phyloP scores from a whole-genome alignment of 1,140 invertebrate species.

The Neodiprion fabricii region DNA sequence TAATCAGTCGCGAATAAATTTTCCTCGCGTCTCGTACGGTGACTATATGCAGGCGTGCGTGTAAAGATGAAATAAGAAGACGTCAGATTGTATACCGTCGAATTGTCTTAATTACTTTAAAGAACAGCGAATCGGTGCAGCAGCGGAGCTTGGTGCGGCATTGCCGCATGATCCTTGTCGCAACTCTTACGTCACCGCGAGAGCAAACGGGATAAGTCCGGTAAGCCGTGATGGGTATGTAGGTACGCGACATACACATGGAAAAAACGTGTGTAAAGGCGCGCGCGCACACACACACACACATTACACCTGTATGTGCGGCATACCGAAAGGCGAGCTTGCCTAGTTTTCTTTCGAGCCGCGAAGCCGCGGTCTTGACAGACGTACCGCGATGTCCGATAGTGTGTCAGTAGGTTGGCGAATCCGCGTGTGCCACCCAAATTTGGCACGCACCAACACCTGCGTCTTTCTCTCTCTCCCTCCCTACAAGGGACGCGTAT shows the following conservation, averaged over 20 bases:
- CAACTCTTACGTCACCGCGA: not conserved
- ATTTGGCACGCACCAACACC: constrained; percentile 38
- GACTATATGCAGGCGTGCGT: not conserved
- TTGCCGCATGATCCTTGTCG: not conserved
- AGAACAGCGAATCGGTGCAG: not conserved
- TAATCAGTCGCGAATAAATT: no score
- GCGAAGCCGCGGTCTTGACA: not conserved
- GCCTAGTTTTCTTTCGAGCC: constrained; percentile 1
- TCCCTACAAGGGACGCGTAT: not conserved
- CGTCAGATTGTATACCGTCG: not conserved
- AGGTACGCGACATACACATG: not conserved
- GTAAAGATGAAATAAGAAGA: not conserved
- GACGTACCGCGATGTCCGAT: constrained; percentile 27
- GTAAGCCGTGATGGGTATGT: not conserved
- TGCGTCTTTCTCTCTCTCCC: constrained; percentile 9
- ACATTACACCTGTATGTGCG: not conserved
- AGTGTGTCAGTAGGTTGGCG: constrained; percentile 57
- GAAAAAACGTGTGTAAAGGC: no score
- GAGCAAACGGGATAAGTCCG: not conserved
- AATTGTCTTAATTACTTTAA: not conserved
- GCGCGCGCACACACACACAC: no score
- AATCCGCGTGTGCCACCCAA: constrained; percentile 46
- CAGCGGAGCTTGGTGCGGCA: not conserved
- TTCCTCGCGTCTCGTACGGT: no score
- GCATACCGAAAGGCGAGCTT: not conserved